A percentile compares a stretch with the other conserved stretches of the same genome.
Evolutionary conservation across 2,888 invertebrate species (phyloP).

Genomic region (Anoncus sp.): DNA sequence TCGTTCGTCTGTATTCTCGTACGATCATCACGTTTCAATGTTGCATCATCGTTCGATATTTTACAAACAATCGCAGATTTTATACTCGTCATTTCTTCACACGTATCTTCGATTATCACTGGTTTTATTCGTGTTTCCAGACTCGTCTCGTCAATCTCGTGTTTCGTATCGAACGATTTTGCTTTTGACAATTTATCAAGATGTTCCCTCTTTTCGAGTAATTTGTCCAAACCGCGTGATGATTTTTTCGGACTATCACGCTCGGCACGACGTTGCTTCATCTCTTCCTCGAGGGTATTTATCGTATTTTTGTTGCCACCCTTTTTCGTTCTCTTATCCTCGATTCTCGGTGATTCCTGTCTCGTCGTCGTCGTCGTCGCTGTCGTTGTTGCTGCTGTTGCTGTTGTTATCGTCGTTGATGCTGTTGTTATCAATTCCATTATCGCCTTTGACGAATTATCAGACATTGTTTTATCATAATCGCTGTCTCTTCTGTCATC

Average conservation of each 20-base stretch:
- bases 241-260: constrained; percentile 86
- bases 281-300: constrained; percentile 80
- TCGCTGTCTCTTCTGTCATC: constrained; percentile 46
- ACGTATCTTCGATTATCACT: no score
- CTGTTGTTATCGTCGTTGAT: constrained; percentile 20
- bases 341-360: constrained; percentile 66
- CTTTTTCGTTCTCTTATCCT: constrained; percentile 75
- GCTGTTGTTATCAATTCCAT: constrained; percentile 30
- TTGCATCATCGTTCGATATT: constrained; percentile 35
- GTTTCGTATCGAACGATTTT: constrained; percentile 69
- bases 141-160: constrained; percentile 46
- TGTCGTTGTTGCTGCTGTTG: constrained; percentile 31
- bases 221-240: constrained; percentile 85
- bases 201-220: constrained; percentile 85
- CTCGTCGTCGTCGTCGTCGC: constrained; percentile 26
- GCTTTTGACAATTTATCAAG: constrained; percentile 80
- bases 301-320: constrained; percentile 74
- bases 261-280: constrained; percentile 82
- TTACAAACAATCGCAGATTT: constrained; percentile 23
- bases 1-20: constrained; percentile 38
- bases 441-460: constrained; percentile 49
- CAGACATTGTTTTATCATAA: constrained; percentile 42
- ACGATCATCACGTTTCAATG: constrained; percentile 51
- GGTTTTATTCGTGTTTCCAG: constrained; percentile 22
- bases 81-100: constrained; percentile 14